Conservation (phyloP, 2,888 invertebrate species). For the Mongoloraphidia duomilia region DNA sequence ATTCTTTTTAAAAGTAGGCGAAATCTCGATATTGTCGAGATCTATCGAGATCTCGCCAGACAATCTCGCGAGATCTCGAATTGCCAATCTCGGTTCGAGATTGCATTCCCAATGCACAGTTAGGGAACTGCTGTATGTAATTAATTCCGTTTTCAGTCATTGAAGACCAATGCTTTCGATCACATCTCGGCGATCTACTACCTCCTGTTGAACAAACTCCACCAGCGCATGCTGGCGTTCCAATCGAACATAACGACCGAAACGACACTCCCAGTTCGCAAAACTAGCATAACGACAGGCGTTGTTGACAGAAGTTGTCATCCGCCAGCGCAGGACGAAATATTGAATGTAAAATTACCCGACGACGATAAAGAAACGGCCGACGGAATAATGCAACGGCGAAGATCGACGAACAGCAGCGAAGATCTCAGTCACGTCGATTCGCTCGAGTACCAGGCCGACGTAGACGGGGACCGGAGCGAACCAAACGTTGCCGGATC, state of each 20-base stretch:
- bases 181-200: slow-evolving; percentile 91
- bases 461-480: slow-evolving; percentile 19
- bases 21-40: too few species aligned
- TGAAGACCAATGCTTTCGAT: slow-evolving; percentile 74
- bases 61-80: too few species aligned
- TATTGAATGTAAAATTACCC: slow-evolving; percentile 24
- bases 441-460: slow-evolving; percentile 14
- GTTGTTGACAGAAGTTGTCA: slow-evolving; percentile 38
- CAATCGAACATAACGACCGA: slow-evolving; percentile 37
- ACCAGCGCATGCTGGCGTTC: slow-evolving; percentile 34
- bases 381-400: background rate
- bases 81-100: too few species aligned
- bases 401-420: background rate
- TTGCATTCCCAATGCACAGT: too few species aligned
- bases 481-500: slow-evolving; percentile 26
- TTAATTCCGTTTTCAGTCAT: slow-evolving; percentile 40
- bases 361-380: slow-evolving; percentile 11
- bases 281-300: slow-evolving; percentile 46
- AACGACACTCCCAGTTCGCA: slow-evolving; percentile 27
- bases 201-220: slow-evolving; percentile 68
- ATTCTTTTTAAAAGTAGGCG: too few species aligned
- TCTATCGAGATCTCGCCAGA: too few species aligned
- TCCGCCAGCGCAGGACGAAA: slow-evolving; percentile 26
- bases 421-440: slow-evolving; percentile 2
- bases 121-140: slow-evolving; percentile 4